phyloP scores from a whole-genome alignment of 2,888 invertebrate species.

The Oscheius sp. region DNA sequence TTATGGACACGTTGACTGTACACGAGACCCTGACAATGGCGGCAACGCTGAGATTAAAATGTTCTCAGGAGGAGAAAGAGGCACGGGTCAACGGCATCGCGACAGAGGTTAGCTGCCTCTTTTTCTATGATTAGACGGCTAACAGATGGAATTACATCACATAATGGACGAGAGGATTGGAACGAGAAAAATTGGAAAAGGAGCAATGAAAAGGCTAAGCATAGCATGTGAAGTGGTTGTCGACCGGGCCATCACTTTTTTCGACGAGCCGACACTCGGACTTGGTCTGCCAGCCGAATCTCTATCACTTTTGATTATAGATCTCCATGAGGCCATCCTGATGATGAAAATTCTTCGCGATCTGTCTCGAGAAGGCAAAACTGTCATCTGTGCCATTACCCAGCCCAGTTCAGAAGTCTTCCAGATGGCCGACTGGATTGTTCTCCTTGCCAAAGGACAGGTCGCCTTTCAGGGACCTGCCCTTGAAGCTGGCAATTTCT shows the following conservation, averaged over 20 bases:
- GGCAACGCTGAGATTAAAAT: conserved; percentile 71
- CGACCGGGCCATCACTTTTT: conserved; percentile 62
- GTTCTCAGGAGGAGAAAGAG: conserved; percentile 55
- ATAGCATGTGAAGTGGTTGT: conserved; percentile 84
- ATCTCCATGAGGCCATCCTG: conserved; percentile 60
- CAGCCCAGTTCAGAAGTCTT: conserved; percentile 91
- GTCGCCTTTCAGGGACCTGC: conserved; percentile 59
- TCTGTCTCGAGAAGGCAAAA: conserved; percentile 81
- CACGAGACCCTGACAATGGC: conserved; percentile 87
- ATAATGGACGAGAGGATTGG: conserved; percentile 48
- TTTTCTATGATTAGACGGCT: conserved; percentile 21
- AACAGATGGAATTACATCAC: conserved; percentile 44
- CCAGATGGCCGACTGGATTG: conserved; percentile 84
- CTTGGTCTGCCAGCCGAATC: too few relatives aligned
- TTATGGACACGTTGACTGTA: conserved; percentile 86
- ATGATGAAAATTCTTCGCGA: conserved; percentile 71
- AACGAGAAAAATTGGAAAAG: conserved; percentile 90
- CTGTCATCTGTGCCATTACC: conserved; percentile 90
- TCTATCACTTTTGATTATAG: too few relatives aligned
- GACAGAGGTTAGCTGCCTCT: too few relatives aligned
- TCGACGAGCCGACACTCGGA: conserved; percentile 61
- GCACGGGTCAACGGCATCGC: conserved; percentile 33
- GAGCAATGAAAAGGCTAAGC: conserved; percentile 91
- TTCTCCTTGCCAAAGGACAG: conserved; percentile 4
- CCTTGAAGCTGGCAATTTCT: conserved; percentile 32